Percentiles rank a stretch among this genome's conserved stretches.
These are phyloP conservation scores for Rhegmatorhina hoffmannsi DNA, from an alignment of 2,113 vertebrate species.

Conservation along the genomic window DNA sequence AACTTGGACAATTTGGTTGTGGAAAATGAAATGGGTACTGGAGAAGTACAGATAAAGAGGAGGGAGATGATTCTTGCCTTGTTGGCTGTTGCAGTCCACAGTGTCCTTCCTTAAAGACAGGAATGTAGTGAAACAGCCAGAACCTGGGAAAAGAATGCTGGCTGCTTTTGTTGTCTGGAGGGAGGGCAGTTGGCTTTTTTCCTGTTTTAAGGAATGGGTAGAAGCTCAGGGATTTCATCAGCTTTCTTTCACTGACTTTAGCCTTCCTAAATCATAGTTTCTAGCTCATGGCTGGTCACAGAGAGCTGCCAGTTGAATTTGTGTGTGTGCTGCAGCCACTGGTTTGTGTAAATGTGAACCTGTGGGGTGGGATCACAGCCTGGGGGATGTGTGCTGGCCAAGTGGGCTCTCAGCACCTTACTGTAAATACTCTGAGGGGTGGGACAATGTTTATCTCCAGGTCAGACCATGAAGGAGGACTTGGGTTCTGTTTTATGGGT, in stretches of 20 bases:
- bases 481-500: background rate
- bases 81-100: background rate
- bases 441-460: background rate
- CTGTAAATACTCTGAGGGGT: background rate
- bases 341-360: background rate
- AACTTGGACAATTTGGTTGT: background rate
- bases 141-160: background rate
- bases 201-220: background rate
- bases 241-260: background rate
- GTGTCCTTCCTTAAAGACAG: background rate
- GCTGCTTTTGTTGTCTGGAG: background rate
- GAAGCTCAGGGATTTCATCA: background rate
- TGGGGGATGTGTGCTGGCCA: background rate
- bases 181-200: background rate
- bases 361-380: accelerated
- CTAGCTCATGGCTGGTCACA: background rate
- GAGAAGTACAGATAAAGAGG: background rate
- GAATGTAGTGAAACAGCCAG: background rate
- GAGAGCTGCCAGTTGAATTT: background rate
- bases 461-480: background rate
- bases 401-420: background rate
- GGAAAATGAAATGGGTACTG: background rate
- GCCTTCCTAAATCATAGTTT: background rate
- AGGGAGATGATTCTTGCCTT: background rate
- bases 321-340: background rate